These are phyloP conservation scores for Epirrita christyi DNA, from an alignment of 2,888 invertebrate genomes.

Conservation along the genomic window DNA sequence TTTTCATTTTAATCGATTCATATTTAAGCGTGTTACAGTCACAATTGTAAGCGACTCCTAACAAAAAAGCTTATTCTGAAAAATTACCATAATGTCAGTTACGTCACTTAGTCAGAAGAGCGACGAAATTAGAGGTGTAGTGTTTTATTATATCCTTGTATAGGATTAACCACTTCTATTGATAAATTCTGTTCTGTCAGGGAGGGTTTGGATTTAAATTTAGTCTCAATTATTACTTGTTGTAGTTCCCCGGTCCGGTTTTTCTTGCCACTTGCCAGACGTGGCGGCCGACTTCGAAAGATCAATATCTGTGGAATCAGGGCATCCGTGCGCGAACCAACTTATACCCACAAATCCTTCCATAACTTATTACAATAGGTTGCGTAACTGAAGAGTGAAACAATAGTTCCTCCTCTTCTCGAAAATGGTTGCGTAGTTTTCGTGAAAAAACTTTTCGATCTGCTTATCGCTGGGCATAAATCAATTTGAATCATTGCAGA, in stretches of 20 bases:
- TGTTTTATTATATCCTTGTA: too few species aligned
- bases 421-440: slow-evolving; percentile 49
- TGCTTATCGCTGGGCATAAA: slow-evolving; percentile 77
- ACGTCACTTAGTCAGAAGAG: too few species aligned
- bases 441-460: slow-evolving; percentile 64
- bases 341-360: slow-evolving; percentile 70
- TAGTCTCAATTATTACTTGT: slow-evolving; percentile 31
- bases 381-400: slow-evolving; percentile 59
- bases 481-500: slow-evolving; percentile 76
- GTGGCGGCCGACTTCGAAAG: slow-evolving; percentile 60
- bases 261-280: slow-evolving; percentile 58
- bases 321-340: slow-evolving; percentile 67
- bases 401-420: slow-evolving; percentile 60
- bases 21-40: too few species aligned
- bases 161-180: too few species aligned
- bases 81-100: too few species aligned
- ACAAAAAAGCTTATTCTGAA: too few species aligned
- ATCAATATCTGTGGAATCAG: slow-evolving; percentile 77
- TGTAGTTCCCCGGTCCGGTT: slow-evolving; percentile 54
- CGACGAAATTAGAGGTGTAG: too few species aligned
- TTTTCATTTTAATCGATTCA: too few species aligned
- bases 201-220: background rate
- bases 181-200: background rate
- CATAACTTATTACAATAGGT: slow-evolving; percentile 73
- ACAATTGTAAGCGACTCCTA: too few species aligned